Conservation (phyloP, 2,113 vertebrate species). For the Dicaeum eximium region DNA sequence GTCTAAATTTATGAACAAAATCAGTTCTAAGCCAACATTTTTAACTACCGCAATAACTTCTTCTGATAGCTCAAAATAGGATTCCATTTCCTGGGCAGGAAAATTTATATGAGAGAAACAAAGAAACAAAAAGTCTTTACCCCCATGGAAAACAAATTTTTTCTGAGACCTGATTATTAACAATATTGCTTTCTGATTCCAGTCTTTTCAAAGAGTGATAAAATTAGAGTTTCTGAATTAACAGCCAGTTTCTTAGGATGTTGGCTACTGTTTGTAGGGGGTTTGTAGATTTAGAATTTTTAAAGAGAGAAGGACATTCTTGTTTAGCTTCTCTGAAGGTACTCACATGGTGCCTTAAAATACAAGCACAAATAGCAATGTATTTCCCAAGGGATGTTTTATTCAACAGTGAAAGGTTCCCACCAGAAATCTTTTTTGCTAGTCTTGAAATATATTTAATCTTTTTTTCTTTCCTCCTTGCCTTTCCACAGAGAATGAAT, state of each 20-base stretch:
- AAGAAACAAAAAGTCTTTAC: not conserved
- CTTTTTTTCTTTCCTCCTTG: not conserved
- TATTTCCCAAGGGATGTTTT: conserved; percentile 62
- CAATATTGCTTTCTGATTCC: not conserved
- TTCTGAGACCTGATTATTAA: not conserved
- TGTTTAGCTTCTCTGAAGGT: conserved; percentile 8
- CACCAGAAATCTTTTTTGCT: conserved; percentile 68
- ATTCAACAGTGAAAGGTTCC: conserved; percentile 66
- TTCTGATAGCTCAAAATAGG: not conserved
- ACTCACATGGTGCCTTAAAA: conserved; percentile 39
- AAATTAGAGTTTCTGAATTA: not conserved
- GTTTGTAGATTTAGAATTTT: conserved; percentile 6
- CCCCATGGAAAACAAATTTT: not conserved
- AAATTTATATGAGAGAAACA: not conserved
- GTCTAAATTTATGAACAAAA: not conserved
- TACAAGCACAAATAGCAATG: conserved; percentile 30
- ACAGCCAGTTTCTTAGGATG: not conserved
- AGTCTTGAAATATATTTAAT: conserved; percentile 71
- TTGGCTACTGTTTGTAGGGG: not conserved
- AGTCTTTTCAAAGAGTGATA: not conserved
- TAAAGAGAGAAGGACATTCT: not conserved
- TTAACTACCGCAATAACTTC: not conserved
- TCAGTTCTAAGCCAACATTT: not conserved
- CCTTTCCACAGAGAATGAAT: conserved; percentile 66
- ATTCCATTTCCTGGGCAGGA: not conserved